These are phyloP conservation scores for Pseudorasbora parva DNA, from an alignment of 2,113 vertebrate species.

Conservation along the genomic window DNA sequence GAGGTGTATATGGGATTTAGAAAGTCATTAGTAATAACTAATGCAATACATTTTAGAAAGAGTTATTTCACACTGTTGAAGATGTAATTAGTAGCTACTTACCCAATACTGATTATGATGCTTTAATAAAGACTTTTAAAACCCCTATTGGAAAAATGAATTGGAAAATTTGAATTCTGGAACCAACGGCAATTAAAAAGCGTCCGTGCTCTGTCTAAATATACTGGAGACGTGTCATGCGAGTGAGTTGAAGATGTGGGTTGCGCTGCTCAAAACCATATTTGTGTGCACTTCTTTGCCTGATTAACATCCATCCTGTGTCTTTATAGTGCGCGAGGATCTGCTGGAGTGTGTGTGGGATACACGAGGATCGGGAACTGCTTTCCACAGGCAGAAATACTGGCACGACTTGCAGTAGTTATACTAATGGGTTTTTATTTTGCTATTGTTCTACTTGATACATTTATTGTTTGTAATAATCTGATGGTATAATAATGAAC, in stretches of 20 bases:
- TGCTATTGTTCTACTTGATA: slow-evolving; percentile 17
- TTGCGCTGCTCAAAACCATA: background rate
- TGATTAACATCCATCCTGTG: background rate
- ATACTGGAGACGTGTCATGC: background rate
- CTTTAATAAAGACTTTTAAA: too few species aligned
- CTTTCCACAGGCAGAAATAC: background rate
- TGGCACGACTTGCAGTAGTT: slow-evolving; percentile 15
- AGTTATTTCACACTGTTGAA: too few species aligned
- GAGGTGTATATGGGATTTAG: too few species aligned
- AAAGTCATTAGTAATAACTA: too few species aligned
- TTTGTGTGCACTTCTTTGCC: background rate
- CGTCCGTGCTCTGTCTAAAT: too few species aligned
- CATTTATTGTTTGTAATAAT: slow-evolving; percentile 25
- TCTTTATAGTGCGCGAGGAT: background rate
- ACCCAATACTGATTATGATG: too few species aligned
- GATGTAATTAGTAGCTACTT: too few species aligned
- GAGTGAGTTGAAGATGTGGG: background rate
- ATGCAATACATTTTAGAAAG: too few species aligned
- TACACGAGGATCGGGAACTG: background rate
- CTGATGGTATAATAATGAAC: slow-evolving; percentile 25
- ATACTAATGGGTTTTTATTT: slow-evolving; percentile 37
- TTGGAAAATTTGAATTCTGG: too few species aligned
- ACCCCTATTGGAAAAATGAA: too few species aligned
- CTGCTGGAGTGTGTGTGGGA: background rate
- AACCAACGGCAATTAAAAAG: too few species aligned